phyloP scores from a whole-genome alignment of 92 coral and sea anemone species.

The Muricea muricata region DNA sequence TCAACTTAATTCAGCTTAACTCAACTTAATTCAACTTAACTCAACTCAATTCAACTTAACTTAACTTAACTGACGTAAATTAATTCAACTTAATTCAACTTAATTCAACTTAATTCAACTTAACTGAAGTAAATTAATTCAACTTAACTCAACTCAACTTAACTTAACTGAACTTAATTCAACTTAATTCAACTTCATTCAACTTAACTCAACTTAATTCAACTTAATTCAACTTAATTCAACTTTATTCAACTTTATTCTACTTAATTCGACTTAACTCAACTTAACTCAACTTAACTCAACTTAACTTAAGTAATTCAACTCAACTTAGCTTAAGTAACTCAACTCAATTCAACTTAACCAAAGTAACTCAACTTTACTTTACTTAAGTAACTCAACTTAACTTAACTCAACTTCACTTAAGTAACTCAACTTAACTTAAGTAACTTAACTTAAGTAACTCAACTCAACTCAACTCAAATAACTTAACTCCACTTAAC shows the following conservation, averaged over 20 bases:
- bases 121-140: not conserved
- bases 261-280: slow-evolving; percentile 14
- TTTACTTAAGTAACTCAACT: too few relatives aligned
- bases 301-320: too few relatives aligned
- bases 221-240: slow-evolving; percentile 22
- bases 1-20: not conserved
- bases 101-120: not conserved
- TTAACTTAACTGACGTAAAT: not conserved
- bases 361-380: too few relatives aligned
- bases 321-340: too few relatives aligned
- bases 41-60: not conserved
- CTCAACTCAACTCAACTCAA: too few relatives aligned
- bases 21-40: not conserved
- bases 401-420: too few relatives aligned
- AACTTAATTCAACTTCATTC: not conserved
- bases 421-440: too few relatives aligned
- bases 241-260: slow-evolving; percentile 16
- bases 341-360: too few relatives aligned
- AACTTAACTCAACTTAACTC: slow-evolving; percentile 18
- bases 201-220: slow-evolving; percentile 16
- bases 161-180: not conserved
- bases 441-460: too few relatives aligned
- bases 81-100: not conserved
- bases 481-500: too few relatives aligned
- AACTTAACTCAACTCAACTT: slow-evolving; percentile 1